A percentile compares a stretch with the other conserved stretches of the same genome.
These are phyloP conservation scores for Ypsolopha sequella DNA, from an alignment of 2,888 invertebrate genomes.

Conservation along the genomic window DNA sequence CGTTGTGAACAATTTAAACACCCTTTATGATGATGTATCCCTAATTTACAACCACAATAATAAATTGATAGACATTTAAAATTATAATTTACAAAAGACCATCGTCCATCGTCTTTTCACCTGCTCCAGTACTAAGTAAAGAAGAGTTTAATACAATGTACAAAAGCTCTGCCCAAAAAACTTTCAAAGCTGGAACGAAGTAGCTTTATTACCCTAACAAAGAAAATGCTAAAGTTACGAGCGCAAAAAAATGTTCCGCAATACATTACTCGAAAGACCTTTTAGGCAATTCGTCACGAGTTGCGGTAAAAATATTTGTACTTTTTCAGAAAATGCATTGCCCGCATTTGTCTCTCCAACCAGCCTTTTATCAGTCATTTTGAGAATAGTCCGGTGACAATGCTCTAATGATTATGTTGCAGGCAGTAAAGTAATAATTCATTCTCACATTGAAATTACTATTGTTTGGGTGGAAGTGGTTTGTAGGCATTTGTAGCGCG, in stretches of 20 bases:
- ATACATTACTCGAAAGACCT: neutral
- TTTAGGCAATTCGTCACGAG: constrained; percentile 39
- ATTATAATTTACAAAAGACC: too few species aligned
- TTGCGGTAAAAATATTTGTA: constrained; percentile 63
- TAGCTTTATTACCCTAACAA: neutral
- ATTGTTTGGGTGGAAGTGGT: constrained; percentile 62
- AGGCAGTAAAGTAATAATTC: constrained; percentile 52
- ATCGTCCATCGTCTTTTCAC: neutral
- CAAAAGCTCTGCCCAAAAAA: neutral
- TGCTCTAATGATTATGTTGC: constrained; percentile 55
- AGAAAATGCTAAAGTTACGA: neutral
- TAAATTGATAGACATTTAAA: too few species aligned
- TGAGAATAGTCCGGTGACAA: constrained; percentile 44
- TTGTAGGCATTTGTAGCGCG: constrained; percentile 46
- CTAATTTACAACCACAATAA: too few species aligned
- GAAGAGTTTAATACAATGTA: neutral
- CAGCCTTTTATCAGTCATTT: constrained; percentile 26
- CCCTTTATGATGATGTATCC: too few species aligned
- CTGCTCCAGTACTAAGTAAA: neutral
- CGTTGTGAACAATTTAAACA: too few species aligned
- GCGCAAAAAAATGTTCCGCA: neutral
- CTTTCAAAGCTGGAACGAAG: neutral
- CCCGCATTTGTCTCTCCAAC: constrained; percentile 21
- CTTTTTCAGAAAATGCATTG: constrained; percentile 28
- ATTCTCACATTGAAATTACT: constrained; percentile 40